Percentiles rank a stretch among this genome's conserved stretches.
phyloP scores from a whole-genome alignment of 2,113 vertebrate genomes.

The Nesoenas mayeri region DNA sequence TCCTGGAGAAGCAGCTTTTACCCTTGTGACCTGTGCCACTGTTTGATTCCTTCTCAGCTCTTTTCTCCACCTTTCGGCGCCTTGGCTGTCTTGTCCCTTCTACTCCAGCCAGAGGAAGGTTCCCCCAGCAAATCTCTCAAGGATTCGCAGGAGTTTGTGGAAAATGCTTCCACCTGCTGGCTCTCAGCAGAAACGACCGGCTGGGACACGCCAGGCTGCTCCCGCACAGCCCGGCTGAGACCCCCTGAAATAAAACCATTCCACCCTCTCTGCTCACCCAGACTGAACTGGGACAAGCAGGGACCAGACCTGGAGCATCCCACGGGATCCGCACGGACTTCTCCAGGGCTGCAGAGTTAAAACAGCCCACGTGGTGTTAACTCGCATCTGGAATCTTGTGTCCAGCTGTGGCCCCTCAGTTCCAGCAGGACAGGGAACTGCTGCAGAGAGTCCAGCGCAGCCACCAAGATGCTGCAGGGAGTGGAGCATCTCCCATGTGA shows the following conservation, averaged over 20 bases:
- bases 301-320: not conserved
- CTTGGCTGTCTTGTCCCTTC: not conserved
- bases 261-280: not conserved
- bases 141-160: not conserved
- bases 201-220: not conserved
- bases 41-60: not conserved
- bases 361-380: not conserved
- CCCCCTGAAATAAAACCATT: accelerated
- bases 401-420: no score
- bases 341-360: not conserved
- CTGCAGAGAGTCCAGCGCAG: no score
- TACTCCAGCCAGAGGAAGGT: accelerated
- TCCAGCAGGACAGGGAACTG: no score
- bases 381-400: not conserved
- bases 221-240: accelerated
- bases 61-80: not conserved
- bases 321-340: accelerated
- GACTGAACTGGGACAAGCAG: not conserved
- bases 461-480: no score
- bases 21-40: not conserved
- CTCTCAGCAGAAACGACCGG: not conserved
- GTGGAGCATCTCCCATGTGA: no score
- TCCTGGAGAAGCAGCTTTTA: not conserved
- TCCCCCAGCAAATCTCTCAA: no score
- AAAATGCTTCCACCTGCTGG: slow-evolving; percentile 62